A percentile compares a stretch with the other conserved stretches of the same genome.
phyloP scores from a whole-genome alignment of 2,888 invertebrate species.

The Lobophora halterata region DNA sequence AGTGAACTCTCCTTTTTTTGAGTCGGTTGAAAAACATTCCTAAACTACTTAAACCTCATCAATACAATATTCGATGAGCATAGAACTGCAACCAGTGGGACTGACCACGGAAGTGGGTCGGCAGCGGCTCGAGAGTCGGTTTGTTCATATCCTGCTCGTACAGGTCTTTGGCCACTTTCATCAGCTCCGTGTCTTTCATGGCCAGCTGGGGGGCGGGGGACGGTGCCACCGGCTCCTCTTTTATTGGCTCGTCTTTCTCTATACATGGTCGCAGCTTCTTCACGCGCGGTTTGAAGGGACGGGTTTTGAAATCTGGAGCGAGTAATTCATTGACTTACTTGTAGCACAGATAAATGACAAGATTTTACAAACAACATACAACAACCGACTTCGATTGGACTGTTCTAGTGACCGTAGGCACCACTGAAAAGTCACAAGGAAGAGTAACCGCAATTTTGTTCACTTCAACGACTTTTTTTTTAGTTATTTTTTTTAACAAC shows the following conservation, averaged over 20 bases:
- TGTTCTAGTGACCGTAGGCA: no score
- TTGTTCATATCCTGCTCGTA: constrained; percentile 57
- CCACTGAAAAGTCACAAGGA: no score
- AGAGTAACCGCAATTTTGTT: no score
- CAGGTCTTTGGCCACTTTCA: constrained; percentile 62
- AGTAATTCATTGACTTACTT: no score
- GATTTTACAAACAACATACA: no score
- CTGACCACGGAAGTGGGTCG: constrained; percentile 66
- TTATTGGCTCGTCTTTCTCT: constrained; percentile 29
- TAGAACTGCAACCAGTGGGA: constrained; percentile 11
- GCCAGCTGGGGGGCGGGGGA: constrained; percentile 49
- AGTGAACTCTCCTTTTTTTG: no score
- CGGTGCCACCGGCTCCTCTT: constrained; percentile 25
- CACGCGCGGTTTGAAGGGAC: constrained; percentile 57
- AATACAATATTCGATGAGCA: constrained; percentile 2
- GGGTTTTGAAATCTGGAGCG: constrained; percentile 57
- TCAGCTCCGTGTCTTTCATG: constrained; percentile 70
- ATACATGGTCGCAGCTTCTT: constrained; percentile 50
- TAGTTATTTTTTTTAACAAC: no score
- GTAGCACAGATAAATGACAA: no score
- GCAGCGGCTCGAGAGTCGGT: constrained; percentile 59
- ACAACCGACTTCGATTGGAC: no score
- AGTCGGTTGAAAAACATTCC: no score
- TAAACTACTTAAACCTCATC: no score
- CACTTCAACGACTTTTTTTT: no score